Base-by-base conservation (phyloP, 2,113 vertebrate species). In the Elanus axillaris region DNA sequence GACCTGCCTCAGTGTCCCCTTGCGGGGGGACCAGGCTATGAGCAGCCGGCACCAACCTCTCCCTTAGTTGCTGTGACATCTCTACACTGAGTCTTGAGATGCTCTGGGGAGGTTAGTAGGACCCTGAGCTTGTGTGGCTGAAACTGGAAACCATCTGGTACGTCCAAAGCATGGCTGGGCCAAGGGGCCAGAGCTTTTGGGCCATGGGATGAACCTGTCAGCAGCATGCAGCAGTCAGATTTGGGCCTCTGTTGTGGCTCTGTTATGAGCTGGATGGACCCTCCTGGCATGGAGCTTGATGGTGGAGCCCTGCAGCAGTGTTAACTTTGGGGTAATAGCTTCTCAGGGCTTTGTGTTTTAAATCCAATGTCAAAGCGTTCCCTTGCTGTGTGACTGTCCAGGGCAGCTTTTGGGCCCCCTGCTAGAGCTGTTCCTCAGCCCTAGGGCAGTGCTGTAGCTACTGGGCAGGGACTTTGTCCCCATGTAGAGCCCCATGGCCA, bases 81-180 rank as follows among this genome's bases (percentile, higher is more conserved):
- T 75, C 60, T 12, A 9, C 1, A 1, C 42, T 69, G 60, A 74
- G 36, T 20, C 36, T 48, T 52, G 55, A 14, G 42, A 19, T 85
- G 53, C n/a, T 68, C 10, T 1, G 5, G 20, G 21, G 40, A 53
- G 19, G 40, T 22, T 47, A 52, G 17, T 12, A 52, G 43, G 63
- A 59, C 29, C 36, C 43, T 79, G 67, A 84, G 14, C 34, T 80
- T 80, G 32, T 1, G 2, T 50, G 42, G 16, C 42, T 50, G 52
- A 40, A 56, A 53, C 62, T 20, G 43, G 40, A 71, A 66, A 48
- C 12, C 11, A 18, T 22, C 7, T 2, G 2, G 9, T 50, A 38
- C 0, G 0, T 58, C 42, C 27, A 40, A n/a, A 60, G 17, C 6
- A 3, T 20, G 20, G 20, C 29, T 88, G 16, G 19, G 22, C n/a